phyloP scores from a whole-genome alignment of 2,888 invertebrate species.

The Oasisia sp. region DNA sequence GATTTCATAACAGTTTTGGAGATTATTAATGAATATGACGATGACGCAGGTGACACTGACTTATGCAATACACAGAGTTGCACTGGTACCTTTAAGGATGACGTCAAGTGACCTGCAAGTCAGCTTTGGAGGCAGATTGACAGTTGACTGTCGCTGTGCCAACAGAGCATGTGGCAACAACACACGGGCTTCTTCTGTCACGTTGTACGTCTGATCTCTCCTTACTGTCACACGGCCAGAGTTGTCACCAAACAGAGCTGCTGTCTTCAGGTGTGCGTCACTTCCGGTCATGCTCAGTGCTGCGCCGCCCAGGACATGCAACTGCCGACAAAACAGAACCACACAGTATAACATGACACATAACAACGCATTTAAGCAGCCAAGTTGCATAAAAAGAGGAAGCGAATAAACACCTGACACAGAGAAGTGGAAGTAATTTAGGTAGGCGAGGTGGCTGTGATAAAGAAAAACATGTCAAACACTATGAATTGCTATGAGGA shows the following conservation, averaged over 20 bases:
- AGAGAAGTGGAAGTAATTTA: no score
- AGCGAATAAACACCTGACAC: no score
- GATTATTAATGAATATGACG: no score
- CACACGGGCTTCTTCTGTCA: slow-evolving; percentile 38
- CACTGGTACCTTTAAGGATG: slow-evolving; percentile 45
- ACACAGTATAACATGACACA: no score
- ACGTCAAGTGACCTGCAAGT: slow-evolving; percentile 50
- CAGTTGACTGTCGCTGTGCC: slow-evolving; percentile 43
- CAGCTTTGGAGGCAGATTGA: slow-evolving; percentile 44
- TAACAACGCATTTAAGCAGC: no score
- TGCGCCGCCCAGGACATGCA: slow-evolving; percentile 47
- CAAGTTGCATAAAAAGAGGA: no score
- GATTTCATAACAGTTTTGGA: no score
- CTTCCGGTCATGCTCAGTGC: slow-evolving; percentile 45
- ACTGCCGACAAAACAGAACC: slow-evolving; percentile 34
- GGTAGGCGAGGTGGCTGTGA: no score
- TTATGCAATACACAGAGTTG: neutral
- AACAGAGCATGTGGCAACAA: slow-evolving; percentile 45
- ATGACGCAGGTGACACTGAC: neutral
- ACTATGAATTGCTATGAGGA: no score
- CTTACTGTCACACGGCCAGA: slow-evolving; percentile 40
- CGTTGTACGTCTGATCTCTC: slow-evolving; percentile 41
- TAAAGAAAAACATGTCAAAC: no score
- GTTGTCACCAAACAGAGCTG: slow-evolving; percentile 43
- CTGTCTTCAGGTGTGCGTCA: slow-evolving; percentile 36